A percentile compares a stretch with the other conserved stretches of the same genome.
phyloP scores from a whole-genome alignment of 2,888 invertebrate species.

The Dicranocentrus wangi region DNA sequence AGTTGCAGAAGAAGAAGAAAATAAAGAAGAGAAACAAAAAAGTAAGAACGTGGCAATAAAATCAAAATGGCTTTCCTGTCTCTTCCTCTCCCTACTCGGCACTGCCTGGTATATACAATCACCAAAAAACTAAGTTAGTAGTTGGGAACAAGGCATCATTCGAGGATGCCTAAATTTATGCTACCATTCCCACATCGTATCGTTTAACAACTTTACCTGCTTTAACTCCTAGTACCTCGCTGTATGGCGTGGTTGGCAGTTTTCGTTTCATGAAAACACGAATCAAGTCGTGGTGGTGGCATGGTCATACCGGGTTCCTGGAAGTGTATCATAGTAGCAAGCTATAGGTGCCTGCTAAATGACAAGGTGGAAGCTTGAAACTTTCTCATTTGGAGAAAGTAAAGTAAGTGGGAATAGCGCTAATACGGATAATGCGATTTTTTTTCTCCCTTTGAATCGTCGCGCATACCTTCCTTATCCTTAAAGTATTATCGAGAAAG shows the following conservation, averaged over 20 bases:
- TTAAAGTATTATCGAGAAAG: background rate
- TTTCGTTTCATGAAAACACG: too few relatives aligned
- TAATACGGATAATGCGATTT: constrained; percentile 11
- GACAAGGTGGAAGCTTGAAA: constrained; percentile 24
- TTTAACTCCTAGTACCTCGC: too few relatives aligned
- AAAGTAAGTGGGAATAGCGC: constrained; percentile 4
- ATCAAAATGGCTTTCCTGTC: constrained; percentile 60
- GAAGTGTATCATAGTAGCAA: too few relatives aligned
- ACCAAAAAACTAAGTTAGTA: background rate
- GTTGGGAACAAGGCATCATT: background rate
- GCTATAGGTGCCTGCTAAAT: constrained; percentile 20
- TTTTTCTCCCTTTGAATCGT: background rate
- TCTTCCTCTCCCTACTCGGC: constrained; percentile 10
- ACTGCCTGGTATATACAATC: constrained; percentile 33
- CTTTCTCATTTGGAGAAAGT: constrained; percentile 46
- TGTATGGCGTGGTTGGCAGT: too few relatives aligned
- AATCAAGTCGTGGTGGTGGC: too few relatives aligned
- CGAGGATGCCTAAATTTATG: background rate
- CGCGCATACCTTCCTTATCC: background rate
- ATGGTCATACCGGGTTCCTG: too few relatives aligned
- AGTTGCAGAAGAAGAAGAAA: constrained; percentile 16
- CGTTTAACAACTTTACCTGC: too few relatives aligned
- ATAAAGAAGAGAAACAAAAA: constrained; percentile 29
- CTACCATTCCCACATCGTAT: background rate
- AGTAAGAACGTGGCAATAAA: constrained; percentile 67